Conservation (phyloP, 2,797 vertebrate genomes). For the Crypturellus tataupa region DNA sequence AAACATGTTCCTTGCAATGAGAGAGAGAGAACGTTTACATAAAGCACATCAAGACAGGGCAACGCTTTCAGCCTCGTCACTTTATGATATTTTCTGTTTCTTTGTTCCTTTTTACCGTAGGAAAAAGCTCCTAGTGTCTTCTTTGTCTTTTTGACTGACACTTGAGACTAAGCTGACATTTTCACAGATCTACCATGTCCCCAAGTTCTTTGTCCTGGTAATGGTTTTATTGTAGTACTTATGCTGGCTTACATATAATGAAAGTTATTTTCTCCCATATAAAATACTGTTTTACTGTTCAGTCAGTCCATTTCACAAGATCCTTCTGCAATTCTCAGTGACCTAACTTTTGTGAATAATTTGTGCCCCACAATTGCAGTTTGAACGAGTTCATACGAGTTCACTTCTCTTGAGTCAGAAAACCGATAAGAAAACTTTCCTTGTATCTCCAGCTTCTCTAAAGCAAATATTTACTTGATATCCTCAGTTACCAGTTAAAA, state of each 20-base stretch:
- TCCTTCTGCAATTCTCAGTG: neutral
- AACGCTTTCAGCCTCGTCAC: neutral
- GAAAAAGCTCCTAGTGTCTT: slow-evolving; percentile 14
- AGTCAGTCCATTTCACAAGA: neutral
- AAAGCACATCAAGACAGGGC: slow-evolving; percentile 3
- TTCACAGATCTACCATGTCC: neutral
- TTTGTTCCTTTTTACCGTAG: neutral
- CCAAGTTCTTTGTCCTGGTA: neutral
- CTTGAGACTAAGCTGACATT: neutral
- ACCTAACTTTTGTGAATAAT: neutral
- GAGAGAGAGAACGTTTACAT: neutral
- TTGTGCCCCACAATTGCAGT: neutral
- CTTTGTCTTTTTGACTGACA: slow-evolving; percentile 18
- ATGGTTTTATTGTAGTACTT: neutral
- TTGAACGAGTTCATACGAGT: slow-evolving; percentile 4
- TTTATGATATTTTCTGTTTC: neutral
- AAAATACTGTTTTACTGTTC: neutral
- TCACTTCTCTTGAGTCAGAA: neutral
- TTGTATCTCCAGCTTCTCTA: slow-evolving; percentile 1
- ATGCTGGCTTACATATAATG: neutral
- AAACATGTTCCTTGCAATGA: neutral
- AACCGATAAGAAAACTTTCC: neutral
- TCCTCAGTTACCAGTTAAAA: slow-evolving; percentile 6
- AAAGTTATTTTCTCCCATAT: neutral
- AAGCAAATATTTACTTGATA: neutral